Conservation (phyloP, 23 tunicate genomes). For the Styela clava region DNA sequence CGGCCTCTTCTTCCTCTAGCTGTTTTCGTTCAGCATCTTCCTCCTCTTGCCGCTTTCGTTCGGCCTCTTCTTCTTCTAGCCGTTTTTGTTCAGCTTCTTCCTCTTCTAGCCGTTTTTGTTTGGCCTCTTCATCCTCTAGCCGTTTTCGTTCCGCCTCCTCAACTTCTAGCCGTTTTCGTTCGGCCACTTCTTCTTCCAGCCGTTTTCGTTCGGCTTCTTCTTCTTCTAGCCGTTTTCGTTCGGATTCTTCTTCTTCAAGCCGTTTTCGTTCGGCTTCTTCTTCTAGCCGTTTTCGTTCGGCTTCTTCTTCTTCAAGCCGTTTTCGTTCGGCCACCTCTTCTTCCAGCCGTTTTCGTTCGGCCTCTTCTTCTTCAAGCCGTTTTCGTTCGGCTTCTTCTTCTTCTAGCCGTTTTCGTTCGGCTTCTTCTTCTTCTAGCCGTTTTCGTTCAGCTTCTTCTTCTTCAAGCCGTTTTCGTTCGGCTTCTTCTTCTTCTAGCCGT, state of each 20-base stretch:
- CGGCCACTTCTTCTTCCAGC: slow-evolving; percentile 20
- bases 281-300: background rate
- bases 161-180: slow-evolving; percentile 1
- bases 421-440: slow-evolving; percentile 14
- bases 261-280: slow-evolving; percentile 24
- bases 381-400: slow-evolving; percentile 22
- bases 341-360: slow-evolving; percentile 7
- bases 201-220: slow-evolving; percentile 7
- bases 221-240: background rate
- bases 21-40: background rate
- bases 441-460: background rate
- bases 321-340: slow-evolving; percentile 29
- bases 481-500: slow-evolving; percentile 22
- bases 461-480: background rate
- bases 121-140: background rate
- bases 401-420: slow-evolving; percentile 1
- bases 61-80: background rate
- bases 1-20: slow-evolving; percentile 31
- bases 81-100: slow-evolving; percentile 17
- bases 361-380: slow-evolving; percentile 9
- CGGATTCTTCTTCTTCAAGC: background rate
- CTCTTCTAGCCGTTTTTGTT: slow-evolving; percentile 10
- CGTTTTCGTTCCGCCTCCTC: slow-evolving; percentile 27
- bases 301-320: slow-evolving; percentile 24
- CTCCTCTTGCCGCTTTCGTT: background rate